Base-by-base conservation (phyloP, 2,113 vertebrate genomes). In the Puntigrus tetrazona region DNA sequence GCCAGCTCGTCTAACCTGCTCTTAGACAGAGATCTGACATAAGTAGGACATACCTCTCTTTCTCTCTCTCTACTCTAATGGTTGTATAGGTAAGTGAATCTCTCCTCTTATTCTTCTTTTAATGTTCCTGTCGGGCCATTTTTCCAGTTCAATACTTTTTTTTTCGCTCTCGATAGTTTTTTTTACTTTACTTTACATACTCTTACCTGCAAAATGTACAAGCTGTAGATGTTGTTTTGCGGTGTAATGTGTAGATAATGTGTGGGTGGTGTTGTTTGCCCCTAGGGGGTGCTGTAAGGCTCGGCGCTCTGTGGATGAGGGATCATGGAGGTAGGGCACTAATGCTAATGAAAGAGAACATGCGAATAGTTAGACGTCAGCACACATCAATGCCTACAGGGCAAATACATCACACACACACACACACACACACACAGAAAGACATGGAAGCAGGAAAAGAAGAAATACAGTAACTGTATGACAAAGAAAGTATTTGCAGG, bases 291-390 rank as follows among this genome's bases (percentile, higher is more conserved):
- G 55, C 55, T 45, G 4, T 61, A 13, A 45, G 52, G 70, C 38
- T 61, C 50, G 41, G 50, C 10, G 0, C n/a, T 57, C 47, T 29
- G 81, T 29, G 70, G 36, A 31, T 31, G 16, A 74, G 25, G 50
- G 18, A 83, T 83, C 70, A 74, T 83, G 81, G 81, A 83, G 36
- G 81, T 75, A 61, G 10, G 25, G 31, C 43, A 77, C 73, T 77
- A 84, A 29, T 84, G 73, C 59, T 67, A 38, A 84, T 84, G 45
- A 36, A 77, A 67, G 45, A 65, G 82, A 36, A 77, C 82, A 84
- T 13, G 43, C 38, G 31, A 78, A 77, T 77, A 84, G 82, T 77
- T 74, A 69, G 74, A 47, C 36, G 59, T 84, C 73, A 77, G 59
- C 74, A 77, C 31, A 84, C 20, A 67, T 67, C 52, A 83, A 43